Conservation (phyloP, 2,113 vertebrate species). For the Scolopax mira region DNA sequence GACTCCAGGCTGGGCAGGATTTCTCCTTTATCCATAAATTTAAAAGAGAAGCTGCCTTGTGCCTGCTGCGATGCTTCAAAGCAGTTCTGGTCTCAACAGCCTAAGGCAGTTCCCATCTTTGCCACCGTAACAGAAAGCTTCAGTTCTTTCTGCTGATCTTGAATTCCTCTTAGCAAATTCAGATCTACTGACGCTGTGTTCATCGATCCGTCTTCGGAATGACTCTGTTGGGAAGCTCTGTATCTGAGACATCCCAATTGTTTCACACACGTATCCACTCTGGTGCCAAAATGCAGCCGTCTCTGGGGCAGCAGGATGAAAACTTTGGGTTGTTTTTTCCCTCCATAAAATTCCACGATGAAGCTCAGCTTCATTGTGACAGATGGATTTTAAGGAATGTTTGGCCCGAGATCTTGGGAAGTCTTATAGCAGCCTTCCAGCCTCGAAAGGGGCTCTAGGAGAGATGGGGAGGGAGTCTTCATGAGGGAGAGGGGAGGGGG, state of each 20-base stretch:
- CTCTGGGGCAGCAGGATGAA: not conserved
- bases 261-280: not conserved
- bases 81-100: not conserved
- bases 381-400: not conserved
- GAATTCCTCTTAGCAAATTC: not conserved
- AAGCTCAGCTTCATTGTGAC: not conserved
- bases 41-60: not conserved
- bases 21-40: not conserved
- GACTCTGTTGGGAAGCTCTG: fast-evolving
- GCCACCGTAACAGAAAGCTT: fast-evolving
- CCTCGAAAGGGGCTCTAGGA: no score
- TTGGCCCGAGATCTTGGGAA: not conserved
- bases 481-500: no score
- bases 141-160: not conserved
- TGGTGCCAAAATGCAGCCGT: not conserved
- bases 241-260: not conserved
- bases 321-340: not conserved
- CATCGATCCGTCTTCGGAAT: fast-evolving
- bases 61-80: not conserved
- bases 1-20: not conserved
- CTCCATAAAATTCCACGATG: not conserved
- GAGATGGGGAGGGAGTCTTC: no score
- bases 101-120: not conserved
- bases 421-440: no score
- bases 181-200: not conserved